Evolutionary conservation across 1,140 invertebrate genomes (phyloP), one percentile per base, ranked within the genome.

Genomic region (Lerema accius): DNA sequence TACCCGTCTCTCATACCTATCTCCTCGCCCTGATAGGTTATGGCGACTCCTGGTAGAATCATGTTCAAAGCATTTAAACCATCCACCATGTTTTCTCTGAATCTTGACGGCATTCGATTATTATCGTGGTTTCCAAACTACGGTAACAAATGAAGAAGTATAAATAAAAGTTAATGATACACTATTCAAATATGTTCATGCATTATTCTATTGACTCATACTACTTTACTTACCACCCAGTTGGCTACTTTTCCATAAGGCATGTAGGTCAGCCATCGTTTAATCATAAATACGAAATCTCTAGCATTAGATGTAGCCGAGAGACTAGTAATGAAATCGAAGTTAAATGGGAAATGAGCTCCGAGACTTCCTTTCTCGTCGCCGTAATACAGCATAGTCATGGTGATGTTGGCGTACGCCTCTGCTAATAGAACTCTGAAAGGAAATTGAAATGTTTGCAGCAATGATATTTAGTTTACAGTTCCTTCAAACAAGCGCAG

Each of bases 121-220:
- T 94, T 93, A 73, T 96, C 95, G 71, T 96, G 94, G 81, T 95
- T 96, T 0, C 95, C 94, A 40, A 94, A 89, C 90, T 91, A 59
- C 7, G 82, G 78, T 60, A 37, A 5, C 37, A 23, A 23, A 23
- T 23, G 19, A 23, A 23, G n/a, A n/a, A n/a, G n/a, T n/a, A n/a
- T n/a, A n/a, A n/a, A n/a, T n/a, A n/a, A n/a, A n/a, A n/a, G n/a
- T n/a, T n/a, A n/a, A n/a, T n/a, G n/a, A n/a, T n/a, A n/a, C n/a
- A n/a, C n/a, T n/a, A n/a, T n/a, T n/a, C n/a, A n/a, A n/a, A n/a
- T n/a, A n/a, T n/a, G n/a, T n/a, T n/a, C n/a, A n/a, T n/a, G n/a
- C n/a, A n/a, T n/a, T n/a, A n/a, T n/a, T n/a, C n/a, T n/a, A n/a
- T n/a, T n/a, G n/a, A n/a, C n/a, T n/a, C n/a, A n/a, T n/a, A 19